These are phyloP conservation scores for Huso huso DNA, from an alignment of 2,797 vertebrate species.

Conservation along the genomic window DNA sequence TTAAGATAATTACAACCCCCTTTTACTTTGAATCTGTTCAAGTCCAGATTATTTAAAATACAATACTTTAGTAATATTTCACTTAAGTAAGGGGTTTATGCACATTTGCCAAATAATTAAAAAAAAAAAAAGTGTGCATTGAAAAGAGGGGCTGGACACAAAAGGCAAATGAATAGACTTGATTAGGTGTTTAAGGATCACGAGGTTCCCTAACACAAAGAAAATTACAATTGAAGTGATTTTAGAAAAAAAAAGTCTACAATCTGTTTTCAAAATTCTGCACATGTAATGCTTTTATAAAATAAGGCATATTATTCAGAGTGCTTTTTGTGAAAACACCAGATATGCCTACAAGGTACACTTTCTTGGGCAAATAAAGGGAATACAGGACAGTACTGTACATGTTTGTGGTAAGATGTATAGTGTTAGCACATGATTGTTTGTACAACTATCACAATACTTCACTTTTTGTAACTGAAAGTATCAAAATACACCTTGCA, in stretches of 20 bases:
- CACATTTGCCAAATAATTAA: constrained; percentile 56
- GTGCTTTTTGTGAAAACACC: no score
- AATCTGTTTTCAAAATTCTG: no score
- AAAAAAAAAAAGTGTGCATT: constrained; percentile 41
- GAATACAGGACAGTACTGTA: no score
- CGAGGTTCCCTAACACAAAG: constrained; percentile 57
- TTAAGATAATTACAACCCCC: constrained; percentile 66
- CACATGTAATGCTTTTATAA: no score
- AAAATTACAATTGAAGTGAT: constrained; percentile 56
- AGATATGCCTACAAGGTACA: no score
- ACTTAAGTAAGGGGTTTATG: constrained; percentile 62
- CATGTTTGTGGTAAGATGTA: no score
- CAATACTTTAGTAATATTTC: constrained; percentile 62
- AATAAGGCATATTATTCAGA: no score
- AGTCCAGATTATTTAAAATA: constrained; percentile 58
- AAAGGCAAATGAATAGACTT: constrained; percentile 61
- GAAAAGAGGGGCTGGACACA: constrained; percentile 41
- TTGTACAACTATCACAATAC: no score
- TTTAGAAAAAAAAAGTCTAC: constrained; percentile 7
- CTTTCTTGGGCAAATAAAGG: no score
- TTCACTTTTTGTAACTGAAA: no score
- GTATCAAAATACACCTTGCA: no score
- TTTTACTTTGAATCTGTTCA: constrained; percentile 71
- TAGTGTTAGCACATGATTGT: no score
- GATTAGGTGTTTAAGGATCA: constrained; percentile 70